Percentiles rank a stretch among this genome's conserved stretches.
These are phyloP conservation scores for Machaerirhynchus nigripectus DNA, from an alignment of 2,113 vertebrate genomes.

Conservation along the genomic window DNA sequence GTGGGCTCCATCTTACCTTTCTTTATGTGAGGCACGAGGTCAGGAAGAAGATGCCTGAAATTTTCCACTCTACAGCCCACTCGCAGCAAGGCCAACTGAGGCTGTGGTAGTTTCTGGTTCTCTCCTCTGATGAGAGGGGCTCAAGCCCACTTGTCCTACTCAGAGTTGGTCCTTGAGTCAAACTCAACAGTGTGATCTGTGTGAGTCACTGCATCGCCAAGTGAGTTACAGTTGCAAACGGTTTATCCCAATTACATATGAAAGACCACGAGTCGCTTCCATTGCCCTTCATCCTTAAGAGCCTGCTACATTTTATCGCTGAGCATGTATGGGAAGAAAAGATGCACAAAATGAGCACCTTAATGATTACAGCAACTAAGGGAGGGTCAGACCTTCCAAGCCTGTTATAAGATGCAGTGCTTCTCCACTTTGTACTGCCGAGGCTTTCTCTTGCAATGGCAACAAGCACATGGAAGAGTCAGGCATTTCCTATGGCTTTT, in stretches of 20 bases:
- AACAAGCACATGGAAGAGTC: neutral
- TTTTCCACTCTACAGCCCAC: neutral
- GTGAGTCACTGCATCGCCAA: neutral
- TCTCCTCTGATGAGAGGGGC: neutral
- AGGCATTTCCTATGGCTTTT: neutral
- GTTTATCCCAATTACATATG: neutral
- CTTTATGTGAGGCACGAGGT: neutral
- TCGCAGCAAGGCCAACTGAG: neutral
- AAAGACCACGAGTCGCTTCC: neutral
- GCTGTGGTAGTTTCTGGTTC: neutral
- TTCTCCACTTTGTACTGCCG: neutral
- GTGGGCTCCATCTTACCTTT: neutral
- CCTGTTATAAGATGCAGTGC: neutral
- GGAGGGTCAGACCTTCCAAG: neutral
- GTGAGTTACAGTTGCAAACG: neutral
- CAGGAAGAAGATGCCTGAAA: neutral
- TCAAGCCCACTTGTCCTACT: neutral
- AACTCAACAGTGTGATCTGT: neutral
- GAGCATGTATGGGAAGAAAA: neutral
- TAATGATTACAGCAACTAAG: neutral
- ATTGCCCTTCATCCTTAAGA: neutral
- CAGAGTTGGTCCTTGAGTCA: neutral
- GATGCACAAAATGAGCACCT: neutral
- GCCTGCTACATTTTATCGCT: neutral
- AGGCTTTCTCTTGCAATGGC: neutral